These are phyloP conservation scores for Knipowitschia caucasica DNA, from an alignment of 2,797 vertebrate species.

Conservation along the genomic window DNA sequence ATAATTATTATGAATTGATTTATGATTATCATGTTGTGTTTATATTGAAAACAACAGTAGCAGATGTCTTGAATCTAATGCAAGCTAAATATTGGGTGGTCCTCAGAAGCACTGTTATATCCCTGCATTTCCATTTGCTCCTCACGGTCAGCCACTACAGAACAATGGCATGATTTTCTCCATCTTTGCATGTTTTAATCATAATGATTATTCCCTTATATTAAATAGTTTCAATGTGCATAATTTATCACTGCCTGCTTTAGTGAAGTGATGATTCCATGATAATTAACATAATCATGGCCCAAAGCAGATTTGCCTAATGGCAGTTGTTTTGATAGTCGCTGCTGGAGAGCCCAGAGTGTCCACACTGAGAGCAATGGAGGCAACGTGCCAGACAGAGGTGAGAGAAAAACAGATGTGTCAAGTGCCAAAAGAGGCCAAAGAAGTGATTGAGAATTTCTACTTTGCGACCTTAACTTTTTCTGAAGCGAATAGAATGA, in stretches of 20 bases:
- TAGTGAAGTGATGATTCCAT: conserved; percentile 82
- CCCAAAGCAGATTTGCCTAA: conserved; percentile 81
- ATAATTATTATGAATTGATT: no score
- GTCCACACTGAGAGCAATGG: conserved; percentile 57
- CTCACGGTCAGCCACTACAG: conserved; percentile 37
- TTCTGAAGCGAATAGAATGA: conserved; percentile 29
- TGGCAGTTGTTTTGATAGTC: conserved; percentile 79
- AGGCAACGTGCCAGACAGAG: conserved; percentile 55
- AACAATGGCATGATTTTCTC: conserved; percentile 64
- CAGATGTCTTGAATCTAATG: conserved; percentile 37
- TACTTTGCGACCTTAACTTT: conserved; percentile 63
- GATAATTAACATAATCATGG: conserved; percentile 81
- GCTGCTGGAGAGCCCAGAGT: conserved; percentile 62
- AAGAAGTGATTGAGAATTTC: conserved; percentile 41
- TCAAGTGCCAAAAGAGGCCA: conserved; percentile 38
- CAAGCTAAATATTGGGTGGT: conserved; percentile 58
- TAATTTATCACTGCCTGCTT: conserved; percentile 79
- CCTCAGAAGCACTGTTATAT: conserved; percentile 42
- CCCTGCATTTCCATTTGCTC: conserved; percentile 42
- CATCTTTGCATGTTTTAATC: conserved; percentile 26
- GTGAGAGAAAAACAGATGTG: conserved; percentile 34
- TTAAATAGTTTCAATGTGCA: conserved; percentile 75
- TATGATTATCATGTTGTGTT: no score
- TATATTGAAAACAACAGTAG: conserved; percentile 41
- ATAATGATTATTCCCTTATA: conserved; percentile 76